A percentile compares a stretch with the other conserved stretches of the same genome.
phyloP scores from a whole-genome alignment of 2,113 vertebrate species.

The Microtus ochrogaster region DNA sequence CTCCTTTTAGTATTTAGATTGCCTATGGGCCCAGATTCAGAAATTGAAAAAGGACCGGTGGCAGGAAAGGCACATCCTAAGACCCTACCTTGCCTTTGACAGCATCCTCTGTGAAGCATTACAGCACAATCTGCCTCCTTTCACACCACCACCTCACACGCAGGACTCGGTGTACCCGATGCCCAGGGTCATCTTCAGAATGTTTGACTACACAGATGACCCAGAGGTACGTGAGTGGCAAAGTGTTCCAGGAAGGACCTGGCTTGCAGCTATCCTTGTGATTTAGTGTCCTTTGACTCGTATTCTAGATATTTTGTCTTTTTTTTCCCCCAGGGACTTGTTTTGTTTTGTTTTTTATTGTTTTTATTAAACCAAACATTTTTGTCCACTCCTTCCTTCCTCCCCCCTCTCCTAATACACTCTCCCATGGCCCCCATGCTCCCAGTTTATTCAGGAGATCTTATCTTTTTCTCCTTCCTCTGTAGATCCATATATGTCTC shows the following conservation, averaged over 20 bases:
- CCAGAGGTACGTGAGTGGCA: conserved; percentile 89
- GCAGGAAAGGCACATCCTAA: conserved; percentile 97
- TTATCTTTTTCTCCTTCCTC: background rate
- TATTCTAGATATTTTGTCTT: background rate
- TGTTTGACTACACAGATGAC: conserved; percentile 99
- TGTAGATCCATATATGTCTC: too few species aligned
- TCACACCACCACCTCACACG: conserved; percentile 95
- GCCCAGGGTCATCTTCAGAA: conserved; percentile 95
- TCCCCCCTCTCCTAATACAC: too few species aligned
- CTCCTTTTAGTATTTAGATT: conserved; percentile 95
- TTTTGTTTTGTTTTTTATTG: too few species aligned
- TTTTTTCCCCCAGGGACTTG: background rate
- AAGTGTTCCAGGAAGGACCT: background rate
- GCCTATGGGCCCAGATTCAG: conserved; percentile 98
- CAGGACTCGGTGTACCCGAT: conserved; percentile 94
- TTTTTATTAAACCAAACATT: too few species aligned
- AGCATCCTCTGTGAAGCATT: conserved; percentile 97
- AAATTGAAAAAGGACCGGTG: conserved; percentile 98
- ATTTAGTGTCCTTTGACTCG: background rate
- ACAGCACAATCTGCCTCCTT: conserved; percentile 98
- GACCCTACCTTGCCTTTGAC: conserved; percentile 98
- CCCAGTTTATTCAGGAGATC: too few species aligned
- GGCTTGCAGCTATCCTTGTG: background rate
- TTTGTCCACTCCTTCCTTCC: background rate
- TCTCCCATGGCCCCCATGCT: too few species aligned